Conservation (phyloP, 1,140 invertebrate genomes). For the Hermetia illucens region DNA sequence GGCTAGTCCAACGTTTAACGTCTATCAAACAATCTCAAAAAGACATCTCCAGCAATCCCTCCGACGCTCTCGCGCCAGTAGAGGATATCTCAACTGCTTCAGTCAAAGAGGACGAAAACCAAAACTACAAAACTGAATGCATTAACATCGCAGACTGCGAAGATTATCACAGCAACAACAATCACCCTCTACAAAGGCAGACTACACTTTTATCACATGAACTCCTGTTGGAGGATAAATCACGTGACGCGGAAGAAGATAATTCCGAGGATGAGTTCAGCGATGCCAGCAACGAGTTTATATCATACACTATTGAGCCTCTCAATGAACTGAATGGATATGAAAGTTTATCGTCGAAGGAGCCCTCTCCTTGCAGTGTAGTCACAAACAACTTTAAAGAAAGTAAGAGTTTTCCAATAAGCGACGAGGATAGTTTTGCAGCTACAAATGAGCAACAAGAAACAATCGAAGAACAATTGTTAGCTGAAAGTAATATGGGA, state of each 20-base stretch:
- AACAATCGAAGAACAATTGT: background rate
- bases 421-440: background rate
- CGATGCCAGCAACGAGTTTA: background rate
- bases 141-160: background rate
- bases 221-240: too few species aligned
- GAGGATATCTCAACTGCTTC: too few species aligned
- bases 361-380: background rate
- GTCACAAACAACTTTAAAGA: background rate
- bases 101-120: background rate
- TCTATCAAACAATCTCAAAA: background rate
- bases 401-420: background rate
- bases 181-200: too few species aligned
- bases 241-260: background rate
- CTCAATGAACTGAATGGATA: background rate
- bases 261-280: background rate
- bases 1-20: background rate
- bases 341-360: background rate
- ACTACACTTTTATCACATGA: too few species aligned
- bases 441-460: background rate
- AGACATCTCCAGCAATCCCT: too few species aligned
- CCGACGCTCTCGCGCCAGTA: too few species aligned
- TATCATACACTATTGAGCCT: background rate
- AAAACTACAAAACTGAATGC: background rate
- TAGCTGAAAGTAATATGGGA: constrained; percentile 37
- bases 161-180: background rate